Evolutionary conservation across 2,888 invertebrate species (phyloP), one percentile per base, ranked within the genome.

Genomic region (Microdon myrmicae): DNA sequence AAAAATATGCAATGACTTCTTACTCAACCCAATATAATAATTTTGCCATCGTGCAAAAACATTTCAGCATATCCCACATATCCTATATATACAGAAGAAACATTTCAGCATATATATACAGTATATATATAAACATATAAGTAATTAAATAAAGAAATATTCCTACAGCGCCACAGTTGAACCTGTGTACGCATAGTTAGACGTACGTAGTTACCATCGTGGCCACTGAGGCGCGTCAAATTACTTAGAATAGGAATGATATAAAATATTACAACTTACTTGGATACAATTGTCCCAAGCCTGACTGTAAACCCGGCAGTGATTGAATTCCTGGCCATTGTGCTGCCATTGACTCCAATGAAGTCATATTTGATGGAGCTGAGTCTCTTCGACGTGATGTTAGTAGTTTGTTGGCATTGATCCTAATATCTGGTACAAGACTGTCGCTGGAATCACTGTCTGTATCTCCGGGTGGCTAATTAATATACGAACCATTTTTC

Each of bases 341-440:
- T 60, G 86, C 85, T 75, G 90, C 89, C 83, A 90, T 86, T 79
- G 87, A 86, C 81, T 84, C 84, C 72, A 84, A 80, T 68, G 84
- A 83, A 70, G 84, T 82, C 84, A 84, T 84, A 74, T 81, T 82
- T 70, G 77, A 72, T 69, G 75, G 75, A 53, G 68, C 71, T 58
- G 67, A 69, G 49, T 71, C 71, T 69, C 67, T 70, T 32, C 70
- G 54, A 44, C 68, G 71, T 70, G 77, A 72, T 61, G 72, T 73
- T 43, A 76, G 69, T 70, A 75, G 67, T 69, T 74, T 75, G 53
- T 70, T 75, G 26, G 74, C 68, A 45, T 71, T 71, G 59, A 67
- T 58, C 34, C 69, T 67, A 67, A 53, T 67, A 55, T 70, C 68
- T 34, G 83, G 82, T 71, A 82, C 67, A 38, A 54, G 83, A 79